Evolutionary conservation across 92 coral and sea anemone species (phyloP), one percentile per base, ranked within the genome.

Genomic region (Zoanthus gigantus): DNA sequence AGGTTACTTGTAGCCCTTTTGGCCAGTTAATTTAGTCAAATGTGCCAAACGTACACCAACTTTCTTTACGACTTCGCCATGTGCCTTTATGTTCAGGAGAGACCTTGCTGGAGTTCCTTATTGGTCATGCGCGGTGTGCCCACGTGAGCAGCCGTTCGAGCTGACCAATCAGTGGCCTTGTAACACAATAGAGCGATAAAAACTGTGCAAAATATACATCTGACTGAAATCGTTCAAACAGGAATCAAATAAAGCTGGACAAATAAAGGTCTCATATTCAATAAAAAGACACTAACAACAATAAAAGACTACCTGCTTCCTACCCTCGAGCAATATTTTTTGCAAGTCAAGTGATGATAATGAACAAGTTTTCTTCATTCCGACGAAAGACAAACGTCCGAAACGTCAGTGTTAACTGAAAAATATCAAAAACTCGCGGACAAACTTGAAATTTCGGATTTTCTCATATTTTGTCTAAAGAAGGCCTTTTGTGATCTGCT

Each of bases 11-110:
- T 83, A 89, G 92, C 93, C 93, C 88, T 87, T 87, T 87, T 82
- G 71, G 90, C 87, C 85, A 72, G 89, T 77, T 82, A 93, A 71
- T 82, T 90, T 74, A 91, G 90, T 88, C 87, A 77, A 87, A 78
- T 93, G 90, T 72, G 90, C 77, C 87, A 89, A 89, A 83, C 87
- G 85, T 87, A 92, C 84, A 82, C 90, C 92, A 89, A 66, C 88
- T 69, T 95, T 93, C 92, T 94, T 95, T 82, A 93, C 88, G 88
- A 91, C 92, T 93, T 89, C 94, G 96, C 98, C 98, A 95, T 95
- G 98, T 95, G 98, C 96, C 95, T 93, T 78, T 88, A 79, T 88
- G 88, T 85, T 88, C 83, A 92, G 86, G 89, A 94, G 88, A 95
- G 93, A 92, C 84, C 61, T 48, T 29, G n/a, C 28, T 81, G 56